Evolutionary conservation across 2,888 invertebrate genomes (phyloP), one percentile per base, ranked within the genome.

Genomic region (Pyrochroa serraticornis): DNA sequence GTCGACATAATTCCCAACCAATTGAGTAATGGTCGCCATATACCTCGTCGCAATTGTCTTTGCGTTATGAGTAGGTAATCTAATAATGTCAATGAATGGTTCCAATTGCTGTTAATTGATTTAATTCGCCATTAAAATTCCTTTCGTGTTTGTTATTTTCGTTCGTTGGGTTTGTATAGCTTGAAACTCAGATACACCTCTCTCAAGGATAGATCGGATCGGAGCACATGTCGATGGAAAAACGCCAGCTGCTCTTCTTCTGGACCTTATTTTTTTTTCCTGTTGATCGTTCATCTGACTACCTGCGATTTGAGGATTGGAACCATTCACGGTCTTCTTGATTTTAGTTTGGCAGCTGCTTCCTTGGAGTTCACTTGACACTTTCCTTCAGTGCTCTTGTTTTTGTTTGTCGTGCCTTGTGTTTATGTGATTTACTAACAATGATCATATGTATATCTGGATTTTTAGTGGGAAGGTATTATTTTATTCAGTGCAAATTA

Each of bases 401-500:
- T 52, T 45, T 53, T 62, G 55, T 59, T 57, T 63, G 62, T 52
- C 63, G 54, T 66, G 54, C 62, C 52, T 55, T 54, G 53, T 56
- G 58, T 66, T 59, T 59, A 41, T 57, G 47, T 49, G 34, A n/a
- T 49, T 58, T 43, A 51, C 45, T 14, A 34, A 79, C 71, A 60
- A 84, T 84, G 84, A 82, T 84, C 71, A 84, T 84, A 74, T 84
- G 84, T 72, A 84, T 84, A 73, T 84, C 84, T 50, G 84, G 84
- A 77, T 84, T 84, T 81, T 80, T 82, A 76, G 82, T 80, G 76
- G 83, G 81, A 79, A 83, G 82, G 83, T 82, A 75, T 71, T 65
- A 47, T 33, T 43, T 43, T 43, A 32, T 43, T 30, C 2, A 43
- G 3, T n/a, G 33, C 31, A 8, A 43, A 7, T 43, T 43, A 32